phyloP scores from a whole-genome alignment of 2,888 invertebrate genomes.

The Nycteola revayana region DNA sequence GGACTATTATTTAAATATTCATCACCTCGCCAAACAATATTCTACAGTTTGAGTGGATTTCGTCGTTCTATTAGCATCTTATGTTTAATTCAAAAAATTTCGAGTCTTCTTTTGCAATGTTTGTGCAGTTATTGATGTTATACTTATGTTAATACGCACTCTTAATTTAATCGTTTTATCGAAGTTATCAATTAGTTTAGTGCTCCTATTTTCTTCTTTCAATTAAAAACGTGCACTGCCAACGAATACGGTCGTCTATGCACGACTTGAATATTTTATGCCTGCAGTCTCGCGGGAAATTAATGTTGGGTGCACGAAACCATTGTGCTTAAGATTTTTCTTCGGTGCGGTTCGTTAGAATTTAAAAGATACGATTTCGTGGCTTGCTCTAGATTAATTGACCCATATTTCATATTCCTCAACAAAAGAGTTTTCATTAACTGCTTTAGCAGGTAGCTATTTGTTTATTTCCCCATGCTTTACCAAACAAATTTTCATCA shows the following conservation, averaged over 20 bases:
- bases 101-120: no score
- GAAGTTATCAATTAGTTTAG: no score
- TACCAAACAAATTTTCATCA: no score
- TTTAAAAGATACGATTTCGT: constrained; percentile 35
- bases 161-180: no score
- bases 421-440: no score
- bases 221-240: constrained; percentile 57
- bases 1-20: constrained; percentile 21
- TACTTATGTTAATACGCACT: no score
- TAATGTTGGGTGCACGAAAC: constrained; percentile 54
- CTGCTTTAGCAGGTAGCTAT: no score
- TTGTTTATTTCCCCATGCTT: no score
- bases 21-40: constrained; percentile 6
- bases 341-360: constrained; percentile 41
- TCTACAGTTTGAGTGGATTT: no score
- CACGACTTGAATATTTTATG: constrained; percentile 63
- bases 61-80: neutral
- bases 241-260: constrained; percentile 48
- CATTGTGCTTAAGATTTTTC: constrained; percentile 54
- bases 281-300: constrained; percentile 60
- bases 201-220: constrained; percentile 41
- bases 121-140: no score
- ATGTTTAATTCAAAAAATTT: constrained; percentile 3
- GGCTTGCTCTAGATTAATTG: constrained; percentile 10
- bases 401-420: constrained; percentile 17